Evolutionary conservation across 2,888 invertebrate genomes (phyloP).

Genomic region (Stenchaetothrips biformis): DNA sequence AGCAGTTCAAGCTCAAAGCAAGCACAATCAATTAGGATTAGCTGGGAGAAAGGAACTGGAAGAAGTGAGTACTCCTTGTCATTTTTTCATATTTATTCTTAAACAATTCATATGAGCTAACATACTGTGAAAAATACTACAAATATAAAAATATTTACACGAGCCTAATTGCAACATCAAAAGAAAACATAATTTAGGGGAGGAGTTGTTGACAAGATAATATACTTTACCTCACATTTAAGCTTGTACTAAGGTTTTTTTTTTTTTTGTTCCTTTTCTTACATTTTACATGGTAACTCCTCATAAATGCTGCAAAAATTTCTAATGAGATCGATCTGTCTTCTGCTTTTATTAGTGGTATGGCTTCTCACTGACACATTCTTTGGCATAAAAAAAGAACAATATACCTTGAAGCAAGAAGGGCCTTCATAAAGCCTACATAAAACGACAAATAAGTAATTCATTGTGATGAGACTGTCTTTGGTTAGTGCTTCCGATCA

Average conservation of each 20-base stretch:
- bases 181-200: not conserved
- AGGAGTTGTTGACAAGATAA: not conserved
- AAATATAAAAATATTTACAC: constrained; percentile 8
- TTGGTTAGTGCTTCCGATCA: not conserved
- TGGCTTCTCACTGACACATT: too few species aligned
- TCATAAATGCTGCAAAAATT: not conserved
- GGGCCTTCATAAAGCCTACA: not conserved
- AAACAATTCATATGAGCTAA: constrained; percentile 25
- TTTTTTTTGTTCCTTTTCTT: not conserved
- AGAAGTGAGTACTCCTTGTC: not conserved
- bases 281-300: not conserved
- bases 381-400: too few species aligned
- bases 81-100: not conserved
- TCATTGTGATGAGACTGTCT: not conserved
- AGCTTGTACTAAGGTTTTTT: not conserved
- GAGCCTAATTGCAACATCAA: too few species aligned
- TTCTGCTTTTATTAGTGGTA: not conserved
- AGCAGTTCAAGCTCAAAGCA: constrained; percentile 40
- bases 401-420: not conserved
- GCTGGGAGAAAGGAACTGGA: constrained; percentile 34
- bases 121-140: constrained; percentile 9
- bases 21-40: constrained; percentile 45
- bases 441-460: not conserved
- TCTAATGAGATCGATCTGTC: constrained; percentile 10
- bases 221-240: not conserved